Percentiles rank a stretch among this genome's conserved stretches.
Conservation (phyloP, 2,797 vertebrate genomes). For the Morus bassanus region DNA sequence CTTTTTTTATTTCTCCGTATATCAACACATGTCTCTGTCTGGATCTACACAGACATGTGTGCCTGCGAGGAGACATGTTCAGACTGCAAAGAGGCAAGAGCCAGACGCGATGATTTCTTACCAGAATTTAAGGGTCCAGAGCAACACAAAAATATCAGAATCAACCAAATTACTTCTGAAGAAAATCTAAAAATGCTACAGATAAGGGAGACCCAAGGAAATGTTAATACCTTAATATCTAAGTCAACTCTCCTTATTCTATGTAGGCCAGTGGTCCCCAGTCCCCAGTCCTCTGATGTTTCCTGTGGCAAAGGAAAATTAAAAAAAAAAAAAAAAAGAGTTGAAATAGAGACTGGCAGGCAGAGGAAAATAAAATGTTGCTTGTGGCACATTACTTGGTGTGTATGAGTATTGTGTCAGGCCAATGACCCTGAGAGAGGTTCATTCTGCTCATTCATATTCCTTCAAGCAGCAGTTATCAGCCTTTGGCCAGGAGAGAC, state of each 20-base stretch:
- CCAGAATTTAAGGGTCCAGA: background rate
- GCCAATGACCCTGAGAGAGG: background rate
- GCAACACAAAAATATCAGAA: background rate
- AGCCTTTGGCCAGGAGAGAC: constrained; percentile 1
- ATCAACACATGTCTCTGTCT: background rate
- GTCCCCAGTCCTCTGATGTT: rapidly evolving
- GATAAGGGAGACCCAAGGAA: background rate
- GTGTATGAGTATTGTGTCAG: background rate
- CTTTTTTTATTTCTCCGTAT: background rate
- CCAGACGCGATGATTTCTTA: background rate
- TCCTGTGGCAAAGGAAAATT: background rate
- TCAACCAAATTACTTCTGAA: background rate
- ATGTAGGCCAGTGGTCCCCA: rapidly evolving
- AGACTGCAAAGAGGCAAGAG: background rate
- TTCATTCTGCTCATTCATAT: background rate
- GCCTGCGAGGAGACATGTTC: rapidly evolving
- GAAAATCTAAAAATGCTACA: background rate
- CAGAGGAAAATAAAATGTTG: background rate
- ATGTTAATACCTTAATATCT: background rate
- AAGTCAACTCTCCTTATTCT: background rate
- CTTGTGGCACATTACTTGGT: background rate
- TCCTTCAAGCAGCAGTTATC: background rate
- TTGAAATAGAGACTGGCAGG: background rate
- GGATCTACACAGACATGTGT: rapidly evolving
- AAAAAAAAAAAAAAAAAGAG: background rate